Evolutionary conservation across 1,140 invertebrate species (phyloP).

Genomic region (Pantala flavescens): DNA sequence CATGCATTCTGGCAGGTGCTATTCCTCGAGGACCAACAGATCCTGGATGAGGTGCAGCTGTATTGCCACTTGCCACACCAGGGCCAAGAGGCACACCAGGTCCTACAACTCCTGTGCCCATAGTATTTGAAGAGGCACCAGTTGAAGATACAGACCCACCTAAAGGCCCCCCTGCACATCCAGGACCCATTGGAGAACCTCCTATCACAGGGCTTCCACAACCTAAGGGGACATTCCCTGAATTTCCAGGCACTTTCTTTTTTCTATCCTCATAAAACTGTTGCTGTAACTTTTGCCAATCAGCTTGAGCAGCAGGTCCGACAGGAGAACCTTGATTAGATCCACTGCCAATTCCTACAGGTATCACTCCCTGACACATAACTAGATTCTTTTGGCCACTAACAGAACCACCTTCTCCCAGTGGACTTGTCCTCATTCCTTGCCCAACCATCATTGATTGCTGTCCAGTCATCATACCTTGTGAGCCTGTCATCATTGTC

Average conservation of each 20-base stretch:
- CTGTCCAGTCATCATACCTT: slow-evolving; percentile 29
- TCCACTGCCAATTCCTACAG: slow-evolving; percentile 20
- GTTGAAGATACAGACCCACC: background rate
- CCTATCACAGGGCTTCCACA: slow-evolving; percentile 25
- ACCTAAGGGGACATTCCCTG: slow-evolving; percentile 24
- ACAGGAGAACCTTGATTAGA: slow-evolving; percentile 21
- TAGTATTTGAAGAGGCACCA: background rate
- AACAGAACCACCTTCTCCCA: slow-evolving; percentile 14
- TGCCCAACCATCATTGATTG: slow-evolving; percentile 20
- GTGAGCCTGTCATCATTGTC: slow-evolving; percentile 22
- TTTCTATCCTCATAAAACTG: slow-evolving; percentile 64
- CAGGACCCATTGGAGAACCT: slow-evolving; percentile 25
- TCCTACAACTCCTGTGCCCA: slow-evolving; percentile 33
- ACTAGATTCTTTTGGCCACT: slow-evolving; percentile 25
- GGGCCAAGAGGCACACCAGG: slow-evolving; percentile 24
- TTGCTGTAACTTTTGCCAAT: slow-evolving; percentile 83
- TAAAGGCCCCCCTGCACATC: slow-evolving; percentile 17
- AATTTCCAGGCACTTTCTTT: slow-evolving; percentile 36
- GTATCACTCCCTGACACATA: slow-evolving; percentile 28
- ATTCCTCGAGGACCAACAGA: slow-evolving; percentile 38
- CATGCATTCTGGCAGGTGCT: slow-evolving; percentile 50
- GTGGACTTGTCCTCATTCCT: slow-evolving; percentile 1
- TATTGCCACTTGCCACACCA: slow-evolving; percentile 24
- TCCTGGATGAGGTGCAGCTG: slow-evolving; percentile 37
- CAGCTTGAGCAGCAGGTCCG: slow-evolving; percentile 47